phyloP scores from a whole-genome alignment of 2,113 vertebrate species.

The Numida meleagris region DNA sequence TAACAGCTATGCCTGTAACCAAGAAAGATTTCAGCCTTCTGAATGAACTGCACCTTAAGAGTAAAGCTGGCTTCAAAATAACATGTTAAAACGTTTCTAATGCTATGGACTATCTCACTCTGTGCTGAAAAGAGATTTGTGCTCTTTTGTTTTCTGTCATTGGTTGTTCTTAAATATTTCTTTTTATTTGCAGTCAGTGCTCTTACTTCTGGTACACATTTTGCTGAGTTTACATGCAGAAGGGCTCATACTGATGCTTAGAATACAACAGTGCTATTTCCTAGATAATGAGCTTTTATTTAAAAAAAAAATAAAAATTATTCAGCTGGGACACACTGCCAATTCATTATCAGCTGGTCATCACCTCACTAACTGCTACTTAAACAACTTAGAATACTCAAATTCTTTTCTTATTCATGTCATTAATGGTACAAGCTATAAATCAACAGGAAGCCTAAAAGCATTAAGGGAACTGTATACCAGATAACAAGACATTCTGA shows the following conservation, averaged over 20 bases:
- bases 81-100: not conserved
- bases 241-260: not conserved
- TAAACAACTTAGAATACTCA: not conserved
- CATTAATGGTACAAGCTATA: not conserved
- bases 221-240: not conserved
- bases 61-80: not conserved
- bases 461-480: not conserved
- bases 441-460: not conserved
- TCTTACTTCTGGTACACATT: not conserved
- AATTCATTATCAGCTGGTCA: constrained; percentile 4
- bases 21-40: not conserved
- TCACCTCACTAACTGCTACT: not conserved
- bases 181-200: constrained; percentile 19
- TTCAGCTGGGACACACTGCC: not conserved
- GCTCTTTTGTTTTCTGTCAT: not conserved
- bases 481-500: not conserved
- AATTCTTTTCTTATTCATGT: not conserved
- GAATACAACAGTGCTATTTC: not conserved
- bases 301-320: not conserved
- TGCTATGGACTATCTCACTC: not conserved
- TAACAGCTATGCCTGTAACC: not conserved
- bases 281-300: not conserved
- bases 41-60: not conserved
- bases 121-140: not conserved
- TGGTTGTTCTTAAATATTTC: not conserved